These are phyloP conservation scores for Tragelaphus imberbis DNA, from an alignment of 2,113 vertebrate genomes.

Conservation along the genomic window DNA sequence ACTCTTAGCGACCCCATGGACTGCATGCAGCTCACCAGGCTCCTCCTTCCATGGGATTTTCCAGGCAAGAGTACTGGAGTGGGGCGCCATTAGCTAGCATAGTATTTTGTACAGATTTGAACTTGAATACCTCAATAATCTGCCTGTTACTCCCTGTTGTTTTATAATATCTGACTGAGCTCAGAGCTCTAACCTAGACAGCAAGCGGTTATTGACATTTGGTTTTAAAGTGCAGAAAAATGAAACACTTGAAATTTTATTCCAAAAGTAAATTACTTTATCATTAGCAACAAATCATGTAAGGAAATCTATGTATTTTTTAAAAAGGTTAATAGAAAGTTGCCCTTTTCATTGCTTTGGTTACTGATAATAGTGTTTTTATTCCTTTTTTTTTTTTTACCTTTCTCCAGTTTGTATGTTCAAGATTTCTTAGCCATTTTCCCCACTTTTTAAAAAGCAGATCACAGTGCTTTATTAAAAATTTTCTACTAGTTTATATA, in stretches of 20 bases:
- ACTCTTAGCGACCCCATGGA: no score
- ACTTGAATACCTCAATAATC: not conserved
- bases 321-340: not conserved
- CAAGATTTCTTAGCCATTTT: not conserved
- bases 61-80: no score
- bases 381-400: not conserved
- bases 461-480: not conserved
- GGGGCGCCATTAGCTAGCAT: not conserved
- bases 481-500: not conserved
- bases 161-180: not conserved
- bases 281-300: not conserved
- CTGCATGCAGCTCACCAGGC: no score
- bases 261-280: not conserved
- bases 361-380: not conserved
- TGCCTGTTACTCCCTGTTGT: not conserved
- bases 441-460: not conserved
- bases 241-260: not conserved
- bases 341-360: not conserved
- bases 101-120: slow-evolving; percentile 32
- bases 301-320: not conserved
- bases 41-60: no score
- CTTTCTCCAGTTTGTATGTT: not conserved
- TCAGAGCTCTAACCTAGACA: not conserved
- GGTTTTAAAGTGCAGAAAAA: not conserved
- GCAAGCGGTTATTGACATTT: not conserved